Evolutionary conservation across 2,888 invertebrate species (phyloP), one percentile per base, ranked within the genome.

Genomic region (Euzophera pinguis): DNA sequence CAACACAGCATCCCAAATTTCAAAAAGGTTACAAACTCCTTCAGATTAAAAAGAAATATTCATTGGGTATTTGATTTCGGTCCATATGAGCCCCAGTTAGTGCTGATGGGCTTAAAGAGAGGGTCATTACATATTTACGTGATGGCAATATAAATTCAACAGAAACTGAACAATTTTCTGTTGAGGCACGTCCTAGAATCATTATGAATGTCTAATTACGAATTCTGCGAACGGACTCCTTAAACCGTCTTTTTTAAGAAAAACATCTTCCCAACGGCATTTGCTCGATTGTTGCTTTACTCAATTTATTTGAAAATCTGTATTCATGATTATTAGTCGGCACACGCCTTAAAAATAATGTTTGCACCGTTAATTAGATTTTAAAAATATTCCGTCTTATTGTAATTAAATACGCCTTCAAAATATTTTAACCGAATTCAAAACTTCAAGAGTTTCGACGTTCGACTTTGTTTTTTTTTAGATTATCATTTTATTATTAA

Each of bases 171-270:
- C 64, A 62, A 71, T 67, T 71, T 59, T 57, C 62, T 57, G 56
- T 55, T 55, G 61, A 58, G 61, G 64, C 73, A 67, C 71, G 69
- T 65, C 56, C 57, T 62, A 62, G 65, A 72, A 73, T 68, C 65
- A 73, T 73, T 73, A 76, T 75, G 69, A 75, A 71, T 69, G 67
- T 73, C 64, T 70, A 74, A 78, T 78, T 73, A 73, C 68, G 69
- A 58, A 74, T 77, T 75, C 69, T 62, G 63, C 53, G 57, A 63
- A 62, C 67, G 69, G 69, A 66, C 63, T 67, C 55, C 57, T 58
- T 62, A 61, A 59, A 55, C 53, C 55, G 45, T 49, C 53, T 57
- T 61, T 58, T 63, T 62, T 62, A 59, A 61, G 55, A 60, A 63
- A 65, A 65, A 65, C 59, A 62, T 63, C 61, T 63, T 60, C 57